phyloP scores from a whole-genome alignment of 2,888 invertebrate genomes.

The Chrysina gloriosa region DNA sequence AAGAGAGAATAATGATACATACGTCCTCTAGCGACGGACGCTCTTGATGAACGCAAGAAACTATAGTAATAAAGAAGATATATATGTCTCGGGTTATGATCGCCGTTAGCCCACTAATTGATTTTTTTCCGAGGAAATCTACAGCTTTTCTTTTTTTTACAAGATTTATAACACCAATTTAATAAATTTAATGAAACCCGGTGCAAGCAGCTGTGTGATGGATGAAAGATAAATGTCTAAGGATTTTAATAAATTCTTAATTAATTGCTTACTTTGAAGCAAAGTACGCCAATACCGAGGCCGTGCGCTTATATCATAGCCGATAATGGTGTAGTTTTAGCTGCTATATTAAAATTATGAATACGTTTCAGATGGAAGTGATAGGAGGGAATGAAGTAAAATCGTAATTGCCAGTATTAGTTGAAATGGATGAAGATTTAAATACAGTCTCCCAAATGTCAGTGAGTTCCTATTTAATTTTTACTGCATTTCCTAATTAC shows the following conservation, averaged over 20 bases:
- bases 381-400: too few relatives aligned
- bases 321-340: background rate
- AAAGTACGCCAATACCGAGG: background rate
- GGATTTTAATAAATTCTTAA: conserved; percentile 9
- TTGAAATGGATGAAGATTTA: too few relatives aligned
- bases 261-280: background rate
- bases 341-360: background rate
- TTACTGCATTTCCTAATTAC: too few relatives aligned
- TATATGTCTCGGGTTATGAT: conserved; percentile 25
- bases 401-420: too few relatives aligned
- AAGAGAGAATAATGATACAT: background rate
- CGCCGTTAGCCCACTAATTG: conserved; percentile 28
- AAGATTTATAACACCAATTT: conserved; percentile 16
- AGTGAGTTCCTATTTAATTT: too few relatives aligned
- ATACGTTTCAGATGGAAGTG: too few relatives aligned
- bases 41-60: conserved; percentile 27
- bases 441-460: too few relatives aligned
- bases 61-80: conserved; percentile 20
- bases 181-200: conserved; percentile 28
- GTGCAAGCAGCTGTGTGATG: conserved; percentile 2
- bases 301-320: background rate
- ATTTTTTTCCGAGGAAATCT: conserved; percentile 27
- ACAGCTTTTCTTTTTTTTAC: conserved; percentile 6
- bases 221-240: conserved; percentile 2
- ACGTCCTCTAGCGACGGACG: background rate